phyloP scores from a whole-genome alignment of 2,113 vertebrate genomes.

The Stegastes partitus region DNA sequence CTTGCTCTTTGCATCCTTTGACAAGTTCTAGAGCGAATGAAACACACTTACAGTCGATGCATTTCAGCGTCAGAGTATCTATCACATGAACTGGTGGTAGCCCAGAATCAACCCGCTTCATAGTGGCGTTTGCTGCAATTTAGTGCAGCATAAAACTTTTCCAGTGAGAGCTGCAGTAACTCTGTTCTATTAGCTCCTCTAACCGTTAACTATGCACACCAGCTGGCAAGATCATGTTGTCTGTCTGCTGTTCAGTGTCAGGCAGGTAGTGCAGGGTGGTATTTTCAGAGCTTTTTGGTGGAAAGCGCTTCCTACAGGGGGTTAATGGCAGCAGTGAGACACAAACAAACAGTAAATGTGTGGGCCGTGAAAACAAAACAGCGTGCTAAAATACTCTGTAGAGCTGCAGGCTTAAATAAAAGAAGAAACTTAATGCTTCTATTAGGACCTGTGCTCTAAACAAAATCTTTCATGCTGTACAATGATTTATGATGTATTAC shows the following conservation, averaged over 20 bases:
- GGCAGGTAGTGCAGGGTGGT: no score
- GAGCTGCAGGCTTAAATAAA: no score
- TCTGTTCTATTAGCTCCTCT: neutral
- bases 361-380: neutral
- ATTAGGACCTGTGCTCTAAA: no score
- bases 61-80: conserved; percentile 16
- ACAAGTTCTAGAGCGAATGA: conserved; percentile 1
- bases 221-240: neutral
- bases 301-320: neutral
- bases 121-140: neutral
- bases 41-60: neutral
- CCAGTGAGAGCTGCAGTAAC: neutral
- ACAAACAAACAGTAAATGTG: neutral
- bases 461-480: no score
- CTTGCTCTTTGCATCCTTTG: neutral
- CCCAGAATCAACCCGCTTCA: neutral
- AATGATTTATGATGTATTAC: no score
- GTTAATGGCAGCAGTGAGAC: conserved; percentile 13
- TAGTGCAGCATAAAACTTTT: neutral
- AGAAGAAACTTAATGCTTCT: no score
- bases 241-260: neutral
- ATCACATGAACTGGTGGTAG: neutral
- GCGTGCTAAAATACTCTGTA: no score
- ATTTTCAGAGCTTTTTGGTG: neutral
- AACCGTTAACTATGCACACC: neutral